These are phyloP conservation scores for Hydrocynus forskahlii DNA, from an alignment of 2,797 vertebrate genomes.

Conservation along the genomic window DNA sequence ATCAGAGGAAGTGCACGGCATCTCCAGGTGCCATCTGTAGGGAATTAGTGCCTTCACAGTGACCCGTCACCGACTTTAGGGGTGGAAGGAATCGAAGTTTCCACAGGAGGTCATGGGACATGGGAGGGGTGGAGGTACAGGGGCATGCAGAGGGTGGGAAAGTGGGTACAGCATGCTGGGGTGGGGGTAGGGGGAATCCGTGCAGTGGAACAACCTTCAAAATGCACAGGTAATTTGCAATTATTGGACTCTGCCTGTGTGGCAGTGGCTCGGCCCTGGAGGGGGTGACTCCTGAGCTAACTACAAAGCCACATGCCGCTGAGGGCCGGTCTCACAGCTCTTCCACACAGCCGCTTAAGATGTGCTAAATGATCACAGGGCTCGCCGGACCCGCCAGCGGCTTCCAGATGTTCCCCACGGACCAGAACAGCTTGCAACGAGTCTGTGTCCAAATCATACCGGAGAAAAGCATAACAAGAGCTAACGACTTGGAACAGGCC, in stretches of 20 bases:
- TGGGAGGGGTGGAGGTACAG: constrained; percentile 24
- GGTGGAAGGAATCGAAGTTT: constrained; percentile 37
- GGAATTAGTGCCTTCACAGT: constrained; percentile 49
- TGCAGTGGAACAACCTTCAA: constrained; percentile 34
- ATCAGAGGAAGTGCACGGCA: constrained; percentile 70
- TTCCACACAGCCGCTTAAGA: constrained; percentile 49
- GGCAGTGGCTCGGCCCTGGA: constrained; percentile 42
- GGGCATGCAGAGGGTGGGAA: constrained; percentile 46
- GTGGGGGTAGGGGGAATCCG: neutral
- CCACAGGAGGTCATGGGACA: constrained; percentile 37
- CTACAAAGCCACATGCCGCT: constrained; percentile 52
- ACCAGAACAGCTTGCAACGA: constrained; percentile 10
- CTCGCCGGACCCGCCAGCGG: constrained; percentile 43
- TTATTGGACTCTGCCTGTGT: constrained; percentile 40
- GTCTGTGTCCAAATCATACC: constrained; percentile 31
- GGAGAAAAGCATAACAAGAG: constrained; percentile 48
- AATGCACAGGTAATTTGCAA: constrained; percentile 49
- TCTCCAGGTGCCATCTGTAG: constrained; percentile 53
- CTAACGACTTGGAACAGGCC: constrained; percentile 40
- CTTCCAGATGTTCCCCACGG: constrained; percentile 55
- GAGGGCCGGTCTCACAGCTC: constrained; percentile 46
- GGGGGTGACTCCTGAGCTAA: constrained; percentile 59
- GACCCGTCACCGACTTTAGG: constrained; percentile 4
- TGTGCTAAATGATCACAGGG: constrained; percentile 53
- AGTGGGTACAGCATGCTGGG: constrained; percentile 13